These are phyloP conservation scores for Limnephilus marmoratus DNA, from an alignment of 2,888 invertebrate species.

Conservation along the genomic window DNA sequence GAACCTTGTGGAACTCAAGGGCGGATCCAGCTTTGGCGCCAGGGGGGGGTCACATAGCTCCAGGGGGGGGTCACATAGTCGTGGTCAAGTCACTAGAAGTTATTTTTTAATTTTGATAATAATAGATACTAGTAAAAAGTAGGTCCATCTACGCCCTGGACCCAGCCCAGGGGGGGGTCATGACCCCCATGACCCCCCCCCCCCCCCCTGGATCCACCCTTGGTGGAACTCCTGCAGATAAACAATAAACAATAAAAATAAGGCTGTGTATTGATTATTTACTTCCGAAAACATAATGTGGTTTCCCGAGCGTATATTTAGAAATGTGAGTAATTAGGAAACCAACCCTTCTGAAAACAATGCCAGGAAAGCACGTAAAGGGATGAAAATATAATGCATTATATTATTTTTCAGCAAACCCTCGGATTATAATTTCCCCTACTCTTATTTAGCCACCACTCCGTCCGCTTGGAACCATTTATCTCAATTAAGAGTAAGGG, in stretches of 20 bases:
- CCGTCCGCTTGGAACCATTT: not conserved
- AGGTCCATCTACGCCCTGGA: no score
- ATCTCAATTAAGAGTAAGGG: slow-evolving; percentile 24
- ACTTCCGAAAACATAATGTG: not conserved
- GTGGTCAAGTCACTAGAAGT: no score
- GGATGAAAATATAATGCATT: not conserved
- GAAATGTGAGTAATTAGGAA: not conserved
- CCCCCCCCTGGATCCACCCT: no score
- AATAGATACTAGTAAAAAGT: no score
- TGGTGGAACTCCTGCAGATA: no score
- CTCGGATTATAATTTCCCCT: not conserved
- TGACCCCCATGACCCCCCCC: no score
- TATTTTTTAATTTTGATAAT: no score
- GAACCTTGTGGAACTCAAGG: no score
- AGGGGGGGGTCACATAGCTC: no score
- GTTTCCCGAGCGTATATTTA: not conserved
- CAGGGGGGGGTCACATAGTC: no score
- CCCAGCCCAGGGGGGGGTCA: no score
- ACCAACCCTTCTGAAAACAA: not conserved
- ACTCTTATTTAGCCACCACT: not conserved
- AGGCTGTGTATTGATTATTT: not conserved
- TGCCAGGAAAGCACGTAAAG: not conserved
- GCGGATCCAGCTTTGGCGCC: no score
- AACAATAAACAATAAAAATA: not conserved
- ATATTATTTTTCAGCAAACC: not conserved